phyloP scores from a whole-genome alignment of 2,888 invertebrate genomes.

The Drosophila monieri region DNA sequence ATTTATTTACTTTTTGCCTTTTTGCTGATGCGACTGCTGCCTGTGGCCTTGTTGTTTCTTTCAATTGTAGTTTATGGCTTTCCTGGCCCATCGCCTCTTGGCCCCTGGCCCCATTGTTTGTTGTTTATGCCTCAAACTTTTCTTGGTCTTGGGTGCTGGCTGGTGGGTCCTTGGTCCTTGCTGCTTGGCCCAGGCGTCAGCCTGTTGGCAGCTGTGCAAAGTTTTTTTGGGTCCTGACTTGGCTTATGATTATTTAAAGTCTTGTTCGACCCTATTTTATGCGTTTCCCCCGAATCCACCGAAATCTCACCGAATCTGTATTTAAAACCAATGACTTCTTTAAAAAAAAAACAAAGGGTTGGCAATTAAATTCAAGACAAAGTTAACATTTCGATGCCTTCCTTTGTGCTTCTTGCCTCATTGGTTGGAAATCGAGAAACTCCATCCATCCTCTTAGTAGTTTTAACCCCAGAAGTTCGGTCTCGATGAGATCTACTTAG shows the following conservation, averaged over 20 bases:
- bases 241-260: conserved; percentile 51
- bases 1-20: conserved; percentile 43
- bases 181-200: conserved; percentile 52
- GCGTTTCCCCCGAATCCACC: conserved; percentile 1
- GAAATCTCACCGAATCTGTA: conserved; percentile 2
- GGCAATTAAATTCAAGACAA: conserved; percentile 25
- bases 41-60: conserved; percentile 36
- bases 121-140: conserved; percentile 67
- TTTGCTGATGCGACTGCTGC: conserved; percentile 11
- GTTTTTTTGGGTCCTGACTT: conserved; percentile 43
- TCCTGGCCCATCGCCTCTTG: conserved; percentile 4
- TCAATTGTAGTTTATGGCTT: conserved; percentile 71
- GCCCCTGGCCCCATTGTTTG: conserved; percentile 21
- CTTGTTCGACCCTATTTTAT: conserved; percentile 32
- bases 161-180: conserved; percentile 43
- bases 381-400: conserved; percentile 6
- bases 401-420: conserved; percentile 7
- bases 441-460: background rate
- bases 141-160: conserved; percentile 52
- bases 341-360: background rate
- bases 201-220: conserved; percentile 66
- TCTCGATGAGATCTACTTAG: too few relatives aligned
- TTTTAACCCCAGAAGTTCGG: too few relatives aligned
- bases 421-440: conserved; percentile 21
- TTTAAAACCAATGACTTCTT: conserved; percentile 2